Percentiles rank a stretch among this genome's conserved stretches.
Evolutionary conservation across 2,888 invertebrate genomes (phyloP).

Genomic region (Mesorhabditis spiculigera): DNA sequence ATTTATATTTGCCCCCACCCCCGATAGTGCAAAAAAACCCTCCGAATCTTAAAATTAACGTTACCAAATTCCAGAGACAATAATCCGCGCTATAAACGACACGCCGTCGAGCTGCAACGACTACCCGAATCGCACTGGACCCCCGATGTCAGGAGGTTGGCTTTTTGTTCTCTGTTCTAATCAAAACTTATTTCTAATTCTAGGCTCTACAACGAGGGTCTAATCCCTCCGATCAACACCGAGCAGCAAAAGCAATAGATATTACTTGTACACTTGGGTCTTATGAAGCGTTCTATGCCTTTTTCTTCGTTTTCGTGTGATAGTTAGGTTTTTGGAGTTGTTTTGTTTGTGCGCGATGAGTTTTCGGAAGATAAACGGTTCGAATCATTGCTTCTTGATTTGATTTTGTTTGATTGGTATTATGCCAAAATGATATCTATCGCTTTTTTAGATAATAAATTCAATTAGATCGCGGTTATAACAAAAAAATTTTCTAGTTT

Average conservation of each 20-base stretch:
- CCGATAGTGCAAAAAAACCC: neutral
- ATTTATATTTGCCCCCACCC: neutral
- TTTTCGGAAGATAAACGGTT: too few relatives aligned
- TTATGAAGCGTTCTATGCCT: neutral
- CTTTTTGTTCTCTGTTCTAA: neutral
- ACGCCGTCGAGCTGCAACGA: slow-evolving; percentile 41
- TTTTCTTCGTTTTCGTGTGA: neutral
- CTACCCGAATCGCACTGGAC: slow-evolving; percentile 52
- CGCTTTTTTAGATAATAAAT: too few relatives aligned
- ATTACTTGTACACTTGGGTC: too few relatives aligned
- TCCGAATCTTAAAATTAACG: neutral
- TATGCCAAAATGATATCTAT: too few relatives aligned
- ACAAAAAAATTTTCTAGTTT: too few relatives aligned
- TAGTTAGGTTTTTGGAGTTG: neutral
- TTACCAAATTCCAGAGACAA: slow-evolving; percentile 34
- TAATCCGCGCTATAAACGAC: slow-evolving; percentile 47
- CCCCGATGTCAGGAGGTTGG: slow-evolving; percentile 20
- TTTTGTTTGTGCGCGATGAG: too few relatives aligned
- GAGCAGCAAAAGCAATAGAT: neutral
- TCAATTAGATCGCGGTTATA: too few relatives aligned
- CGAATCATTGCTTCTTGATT: too few relatives aligned
- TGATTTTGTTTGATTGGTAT: too few relatives aligned
- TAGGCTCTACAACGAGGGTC: slow-evolving; percentile 4
- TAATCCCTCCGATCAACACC: neutral
- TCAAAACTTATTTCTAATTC: neutral